Evolutionary conservation across 2,888 invertebrate species (phyloP).

Genomic region (Hybos culiciformis): DNA sequence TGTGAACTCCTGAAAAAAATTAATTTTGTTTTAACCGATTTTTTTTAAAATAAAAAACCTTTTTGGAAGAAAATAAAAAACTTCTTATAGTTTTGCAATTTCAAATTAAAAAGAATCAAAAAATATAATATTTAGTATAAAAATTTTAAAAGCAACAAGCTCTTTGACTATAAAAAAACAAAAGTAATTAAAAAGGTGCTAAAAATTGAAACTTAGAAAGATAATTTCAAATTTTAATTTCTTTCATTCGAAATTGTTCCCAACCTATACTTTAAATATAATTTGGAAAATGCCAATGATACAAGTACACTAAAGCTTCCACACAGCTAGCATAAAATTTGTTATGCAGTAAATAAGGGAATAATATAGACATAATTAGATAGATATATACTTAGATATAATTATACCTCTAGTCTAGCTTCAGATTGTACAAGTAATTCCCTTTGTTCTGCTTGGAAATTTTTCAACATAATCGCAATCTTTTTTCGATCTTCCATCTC

Average conservation of each 20-base stretch:
- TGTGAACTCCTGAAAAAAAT: constrained; percentile 68
- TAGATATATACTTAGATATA: too few relatives aligned
- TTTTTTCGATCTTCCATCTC: constrained; percentile 84
- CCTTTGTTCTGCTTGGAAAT: constrained; percentile 76
- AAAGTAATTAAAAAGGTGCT: too few relatives aligned
- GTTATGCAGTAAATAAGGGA: too few relatives aligned
- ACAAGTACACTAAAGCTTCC: too few relatives aligned
- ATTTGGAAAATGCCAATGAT: too few relatives aligned
- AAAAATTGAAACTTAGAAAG: too few relatives aligned
- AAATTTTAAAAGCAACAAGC: not conserved
- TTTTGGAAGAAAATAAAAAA: constrained; percentile 8
- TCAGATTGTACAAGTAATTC: constrained; percentile 78
- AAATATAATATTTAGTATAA: not conserved
- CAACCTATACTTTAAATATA: too few relatives aligned
- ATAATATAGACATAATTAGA: too few relatives aligned
- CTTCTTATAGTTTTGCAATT: not conserved
- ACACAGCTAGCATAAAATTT: too few relatives aligned
- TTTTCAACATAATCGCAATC: constrained; percentile 72
- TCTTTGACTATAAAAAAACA: too few relatives aligned
- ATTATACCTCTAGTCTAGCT: constrained; percentile 72
- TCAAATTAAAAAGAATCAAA: not conserved
- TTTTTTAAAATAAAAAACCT: not conserved
- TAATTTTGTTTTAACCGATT: not conserved
- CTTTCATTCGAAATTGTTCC: too few relatives aligned
- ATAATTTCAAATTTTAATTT: too few relatives aligned